Conservation (phyloP, 1,140 invertebrate species). For the Leguminivora glycinivorella region DNA sequence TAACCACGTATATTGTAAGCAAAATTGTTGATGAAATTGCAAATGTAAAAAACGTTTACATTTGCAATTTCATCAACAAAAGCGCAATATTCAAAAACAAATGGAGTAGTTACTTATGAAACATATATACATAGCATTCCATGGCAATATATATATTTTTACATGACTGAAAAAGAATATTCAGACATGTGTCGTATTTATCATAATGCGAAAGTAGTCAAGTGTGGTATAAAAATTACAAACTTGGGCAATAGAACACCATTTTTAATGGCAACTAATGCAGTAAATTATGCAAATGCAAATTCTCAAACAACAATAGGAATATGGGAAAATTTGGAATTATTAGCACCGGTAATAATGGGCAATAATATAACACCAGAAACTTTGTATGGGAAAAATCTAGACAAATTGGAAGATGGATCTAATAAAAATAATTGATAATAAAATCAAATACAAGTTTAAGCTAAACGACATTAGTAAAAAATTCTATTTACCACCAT, state of each 20-base stretch:
- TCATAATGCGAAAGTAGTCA: constrained; percentile 10
- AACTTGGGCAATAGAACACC: constrained; percentile 45
- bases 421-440: no score
- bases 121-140: constrained; percentile 36
- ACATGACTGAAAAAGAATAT: constrained; percentile 35
- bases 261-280: constrained; percentile 37
- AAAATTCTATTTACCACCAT: no score
- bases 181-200: constrained; percentile 29
- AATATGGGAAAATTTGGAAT: constrained; percentile 42
- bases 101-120: not conserved
- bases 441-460: no score
- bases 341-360: no score
- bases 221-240: constrained; percentile 34
- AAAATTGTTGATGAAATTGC: no score
- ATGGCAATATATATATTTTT: constrained; percentile 36
- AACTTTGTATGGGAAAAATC: no score
- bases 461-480: no score
- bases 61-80: not conserved
- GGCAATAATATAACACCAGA: no score
- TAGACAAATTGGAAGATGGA: no score
- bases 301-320: constrained; percentile 46
- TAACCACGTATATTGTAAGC: not conserved
- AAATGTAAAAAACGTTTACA: not conserved
- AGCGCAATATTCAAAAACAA: not conserved
- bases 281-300: constrained; percentile 43